Percentiles rank a stretch among this genome's conserved stretches.
Evolutionary conservation across 2,797 vertebrate species (phyloP).

Genomic region (Sebastes nivosus): DNA sequence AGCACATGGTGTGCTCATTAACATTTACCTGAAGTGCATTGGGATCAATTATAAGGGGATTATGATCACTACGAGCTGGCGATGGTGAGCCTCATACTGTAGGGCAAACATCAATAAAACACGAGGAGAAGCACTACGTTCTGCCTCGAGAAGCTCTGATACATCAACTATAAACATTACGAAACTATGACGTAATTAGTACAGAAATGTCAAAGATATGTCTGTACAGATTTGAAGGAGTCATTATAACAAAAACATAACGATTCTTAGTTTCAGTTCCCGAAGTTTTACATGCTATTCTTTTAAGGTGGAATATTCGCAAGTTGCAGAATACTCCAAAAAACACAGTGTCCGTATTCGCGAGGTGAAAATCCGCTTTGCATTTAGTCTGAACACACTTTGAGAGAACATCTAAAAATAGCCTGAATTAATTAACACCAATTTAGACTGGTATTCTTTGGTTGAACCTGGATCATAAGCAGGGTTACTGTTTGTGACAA

Average conservation of each 20-base stretch:
- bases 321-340: too few species aligned
- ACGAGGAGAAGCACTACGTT: not conserved
- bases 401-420: not conserved
- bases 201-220: not conserved
- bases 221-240: not conserved
- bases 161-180: not conserved
- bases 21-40: constrained; percentile 14
- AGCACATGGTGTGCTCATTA: constrained; percentile 14
- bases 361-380: too few species aligned
- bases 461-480: not conserved
- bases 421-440: not conserved
- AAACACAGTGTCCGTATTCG: too few species aligned
- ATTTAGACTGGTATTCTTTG: not conserved
- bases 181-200: not conserved
- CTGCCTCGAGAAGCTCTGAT: not conserved
- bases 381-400: too few species aligned
- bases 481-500: not conserved
- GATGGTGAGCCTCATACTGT: not conserved
- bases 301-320: too few species aligned
- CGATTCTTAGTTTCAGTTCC: too few species aligned
- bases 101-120: not conserved
- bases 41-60: constrained; percentile 25
- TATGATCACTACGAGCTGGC: constrained; percentile 1
- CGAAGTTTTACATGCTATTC: too few species aligned
- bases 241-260: too few species aligned